Evolutionary conservation across 1,140 invertebrate species (phyloP), one percentile per base, ranked within the genome.

Genomic region (Lucilia cuprina): DNA sequence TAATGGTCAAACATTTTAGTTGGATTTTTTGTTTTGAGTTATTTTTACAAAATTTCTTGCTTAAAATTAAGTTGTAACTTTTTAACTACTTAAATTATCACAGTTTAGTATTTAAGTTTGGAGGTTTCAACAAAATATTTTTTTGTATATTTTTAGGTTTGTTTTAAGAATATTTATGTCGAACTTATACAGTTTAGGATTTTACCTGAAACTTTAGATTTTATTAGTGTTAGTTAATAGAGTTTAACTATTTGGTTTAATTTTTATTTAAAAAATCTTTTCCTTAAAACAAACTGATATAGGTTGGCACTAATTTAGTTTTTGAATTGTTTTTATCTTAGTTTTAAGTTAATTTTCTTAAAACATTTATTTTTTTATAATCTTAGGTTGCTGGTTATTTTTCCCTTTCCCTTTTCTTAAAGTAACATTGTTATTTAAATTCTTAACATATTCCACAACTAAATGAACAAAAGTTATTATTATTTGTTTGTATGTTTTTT

Each of bases 391-490:
- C 41, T 41, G 41, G 0, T 41, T 7, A 7, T 60, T 60, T 60
- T 60, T 17, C 3, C 25, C n/a, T 0, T 60, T 60, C n/a, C 7
- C n/a, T n/a, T 60, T 7, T 60, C 3, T n/a, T 60, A 60, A 60
- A 60, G 13, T 60, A 60, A 60, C 14, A 60, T 17, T 17, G 55
- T 60, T 60, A 60, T 41, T 41, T 41, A 41, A 41, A 41, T 41
- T 7, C 41, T 41, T 41, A 41, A 70, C n/a, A 25, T 70, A 70
- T 70, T 70, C 19, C 19, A 70, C 65, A 41, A 70, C n/a, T 70
- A 70, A 70, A 70, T 70, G 65, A 70, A 70, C 65, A 70, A 70
- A 70, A 70, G n/a, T 70, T 25, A 25, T 70, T 70, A 21, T 70
- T 10, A 17, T 60, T 60, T 60, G 5, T 60, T 60, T 60, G 13